A percentile compares a stretch with the other conserved stretches of the same genome.
Evolutionary conservation across 1,140 invertebrate species (phyloP).

Genomic region (Brachionus rubens): DNA sequence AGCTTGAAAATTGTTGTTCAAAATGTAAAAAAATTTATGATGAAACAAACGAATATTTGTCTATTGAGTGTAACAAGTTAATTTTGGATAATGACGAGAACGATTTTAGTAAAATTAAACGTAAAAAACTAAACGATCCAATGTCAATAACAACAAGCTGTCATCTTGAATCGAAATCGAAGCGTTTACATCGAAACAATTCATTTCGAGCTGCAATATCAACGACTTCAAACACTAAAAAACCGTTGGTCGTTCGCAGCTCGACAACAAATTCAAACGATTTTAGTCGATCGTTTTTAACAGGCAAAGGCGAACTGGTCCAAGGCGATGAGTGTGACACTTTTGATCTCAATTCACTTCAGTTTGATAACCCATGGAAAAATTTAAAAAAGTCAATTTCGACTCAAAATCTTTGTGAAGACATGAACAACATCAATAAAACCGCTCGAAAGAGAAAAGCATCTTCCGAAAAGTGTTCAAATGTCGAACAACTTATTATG

Average conservation of each 20-base stretch:
- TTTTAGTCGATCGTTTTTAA: not conserved
- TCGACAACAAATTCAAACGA: conserved; percentile 29
- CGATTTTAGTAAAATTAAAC: not conserved
- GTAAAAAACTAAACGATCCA: not conserved
- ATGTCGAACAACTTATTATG: too few relatives aligned
- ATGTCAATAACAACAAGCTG: too few relatives aligned
- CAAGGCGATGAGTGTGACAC: too few relatives aligned
- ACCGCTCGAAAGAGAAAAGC: too few relatives aligned
- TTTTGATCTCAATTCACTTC: too few relatives aligned
- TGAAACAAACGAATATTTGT: not conserved
- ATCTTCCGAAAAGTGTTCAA: too few relatives aligned
- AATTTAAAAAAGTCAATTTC: too few relatives aligned
- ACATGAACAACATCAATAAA: too few relatives aligned
- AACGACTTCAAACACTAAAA: not conserved
- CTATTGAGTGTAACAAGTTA: not conserved
- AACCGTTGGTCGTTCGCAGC: not conserved
- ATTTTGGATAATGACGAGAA: not conserved
- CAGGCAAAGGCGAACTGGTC: not conserved
- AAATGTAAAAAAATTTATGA: not conserved
- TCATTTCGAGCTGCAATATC: conserved; percentile 29
- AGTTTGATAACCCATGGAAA: not conserved
- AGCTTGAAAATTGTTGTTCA: conserved; percentile 2
- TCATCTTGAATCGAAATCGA: not conserved
- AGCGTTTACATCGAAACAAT: conserved; percentile 19
- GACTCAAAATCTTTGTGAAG: too few relatives aligned